These are phyloP conservation scores for Zenarchopterus dispar DNA, from an alignment of 2,797 vertebrate species.

Conservation along the genomic window DNA sequence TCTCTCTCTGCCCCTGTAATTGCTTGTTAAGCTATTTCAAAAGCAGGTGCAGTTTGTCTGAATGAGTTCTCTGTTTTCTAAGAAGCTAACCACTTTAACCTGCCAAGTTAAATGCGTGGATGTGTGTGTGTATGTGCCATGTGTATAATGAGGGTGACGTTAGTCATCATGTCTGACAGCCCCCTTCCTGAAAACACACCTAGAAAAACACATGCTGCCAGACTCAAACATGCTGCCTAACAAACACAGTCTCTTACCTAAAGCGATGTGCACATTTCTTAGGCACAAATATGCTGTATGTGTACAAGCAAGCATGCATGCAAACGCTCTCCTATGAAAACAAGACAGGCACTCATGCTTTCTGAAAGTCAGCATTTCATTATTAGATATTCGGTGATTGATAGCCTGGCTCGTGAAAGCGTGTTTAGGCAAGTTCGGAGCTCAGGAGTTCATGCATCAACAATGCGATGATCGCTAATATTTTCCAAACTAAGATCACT, in stretches of 20 bases:
- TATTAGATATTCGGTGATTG: conserved; percentile 33
- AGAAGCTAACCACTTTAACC: conserved; percentile 67
- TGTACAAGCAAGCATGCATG: conserved; percentile 38
- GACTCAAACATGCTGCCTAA: conserved; percentile 40
- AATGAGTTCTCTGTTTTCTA: conserved; percentile 77
- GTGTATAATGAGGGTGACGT: conserved; percentile 67
- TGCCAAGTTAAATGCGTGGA: conserved; percentile 46
- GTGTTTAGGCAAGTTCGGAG: conserved; percentile 12
- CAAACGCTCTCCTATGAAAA: conserved; percentile 45
- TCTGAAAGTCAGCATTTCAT: conserved; percentile 48
- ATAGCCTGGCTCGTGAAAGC: conserved; percentile 33
- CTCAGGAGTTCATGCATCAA: background rate
- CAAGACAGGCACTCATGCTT: conserved; percentile 43
- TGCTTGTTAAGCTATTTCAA: conserved; percentile 74
- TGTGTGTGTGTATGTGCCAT: conserved; percentile 17
- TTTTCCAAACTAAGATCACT: background rate
- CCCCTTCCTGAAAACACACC: conserved; percentile 77
- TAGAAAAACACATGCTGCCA: conserved; percentile 69
- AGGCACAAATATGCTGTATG: conserved; percentile 8
- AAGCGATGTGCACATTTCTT: background rate
- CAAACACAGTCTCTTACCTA: conserved; percentile 22
- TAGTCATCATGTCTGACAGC: conserved; percentile 75
- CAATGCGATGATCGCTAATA: background rate
- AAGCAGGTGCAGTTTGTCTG: conserved; percentile 77
- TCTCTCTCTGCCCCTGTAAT: conserved; percentile 49